These are phyloP conservation scores for Pollenia labialis DNA, from an alignment of 2,888 invertebrate species.

Conservation along the genomic window DNA sequence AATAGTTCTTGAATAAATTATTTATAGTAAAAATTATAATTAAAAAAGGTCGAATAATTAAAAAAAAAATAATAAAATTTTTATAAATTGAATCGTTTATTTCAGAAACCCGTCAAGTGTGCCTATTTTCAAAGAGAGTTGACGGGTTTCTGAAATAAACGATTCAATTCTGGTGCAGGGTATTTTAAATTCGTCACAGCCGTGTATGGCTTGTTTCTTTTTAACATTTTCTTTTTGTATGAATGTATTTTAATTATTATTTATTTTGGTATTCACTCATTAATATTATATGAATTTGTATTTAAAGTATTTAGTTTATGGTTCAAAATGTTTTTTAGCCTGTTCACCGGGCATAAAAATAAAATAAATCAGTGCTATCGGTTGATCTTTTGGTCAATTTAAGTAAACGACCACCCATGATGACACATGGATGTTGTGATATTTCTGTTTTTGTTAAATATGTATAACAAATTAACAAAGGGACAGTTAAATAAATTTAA, in stretches of 20 bases:
- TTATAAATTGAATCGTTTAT: no score
- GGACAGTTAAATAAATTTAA: conserved; percentile 20
- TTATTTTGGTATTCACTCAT: conserved; percentile 28
- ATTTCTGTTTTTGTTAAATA: neutral
- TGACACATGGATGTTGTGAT: conserved; percentile 20
- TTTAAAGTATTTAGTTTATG: conserved; percentile 11
- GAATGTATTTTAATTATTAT: conserved; percentile 19
- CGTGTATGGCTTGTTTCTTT: no score
- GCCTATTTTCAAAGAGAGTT: no score
- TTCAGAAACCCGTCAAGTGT: no score
- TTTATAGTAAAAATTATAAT: no score
- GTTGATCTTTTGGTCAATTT: conserved; percentile 25
- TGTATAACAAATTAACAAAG: conserved; percentile 19
- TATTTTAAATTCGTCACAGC: no score
- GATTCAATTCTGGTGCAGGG: no score
- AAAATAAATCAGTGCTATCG: conserved; percentile 52
- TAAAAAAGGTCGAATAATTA: no score
- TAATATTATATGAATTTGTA: neutral
- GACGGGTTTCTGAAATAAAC: no score
- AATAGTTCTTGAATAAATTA: no score
- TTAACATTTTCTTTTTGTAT: neutral
- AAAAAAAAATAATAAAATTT: no score
- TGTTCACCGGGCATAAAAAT: conserved; percentile 11
- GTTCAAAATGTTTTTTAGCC: neutral
- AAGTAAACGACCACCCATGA: conserved; percentile 55